phyloP scores from a whole-genome alignment of 2,888 invertebrate species.

The Trisateles emortualis region DNA sequence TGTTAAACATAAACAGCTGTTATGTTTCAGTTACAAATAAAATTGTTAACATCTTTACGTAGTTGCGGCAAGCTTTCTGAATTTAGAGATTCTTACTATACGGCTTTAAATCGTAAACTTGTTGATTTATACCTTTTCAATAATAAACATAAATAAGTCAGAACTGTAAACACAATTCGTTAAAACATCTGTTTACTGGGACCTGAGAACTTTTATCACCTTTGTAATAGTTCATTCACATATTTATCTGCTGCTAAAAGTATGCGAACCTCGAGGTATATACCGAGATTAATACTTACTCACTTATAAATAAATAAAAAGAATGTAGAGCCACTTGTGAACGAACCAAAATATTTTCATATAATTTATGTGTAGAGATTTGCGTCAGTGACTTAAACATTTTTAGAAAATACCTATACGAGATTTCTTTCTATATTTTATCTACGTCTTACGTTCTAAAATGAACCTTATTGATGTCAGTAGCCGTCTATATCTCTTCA shows the following conservation, averaged over 20 bases:
- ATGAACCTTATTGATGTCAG: conserved; percentile 26
- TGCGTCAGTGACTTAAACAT: conserved; percentile 60
- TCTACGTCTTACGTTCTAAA: conserved; percentile 25
- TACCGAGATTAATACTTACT: conserved; percentile 41
- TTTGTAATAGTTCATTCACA: conserved; percentile 36
- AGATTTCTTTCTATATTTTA: conserved; percentile 38
- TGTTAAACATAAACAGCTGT: conserved; percentile 49
- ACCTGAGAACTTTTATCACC: conserved; percentile 42
- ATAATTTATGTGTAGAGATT: conserved; percentile 61
- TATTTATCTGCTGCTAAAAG: conserved; percentile 34
- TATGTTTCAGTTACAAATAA: conserved; percentile 52
- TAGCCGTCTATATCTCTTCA: conserved; percentile 8
- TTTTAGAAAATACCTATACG: conserved; percentile 47
- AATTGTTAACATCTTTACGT: conserved; percentile 50
- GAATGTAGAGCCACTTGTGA: conserved; percentile 50
- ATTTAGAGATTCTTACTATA: conserved; percentile 47
- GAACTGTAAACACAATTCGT: conserved; percentile 40
- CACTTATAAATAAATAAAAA: conserved; percentile 55
- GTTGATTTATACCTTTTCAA: conserved; percentile 49
- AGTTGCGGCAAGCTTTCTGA: conserved; percentile 45
- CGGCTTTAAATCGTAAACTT: conserved; percentile 45
- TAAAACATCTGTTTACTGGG: conserved; percentile 39
- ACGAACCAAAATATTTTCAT: conserved; percentile 54
- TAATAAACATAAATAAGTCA: conserved; percentile 46
- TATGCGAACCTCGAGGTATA: conserved; percentile 27